Evolutionary conservation across 2,888 invertebrate genomes (phyloP).

Genomic region (Hirtodrosophila trivittata): DNA sequence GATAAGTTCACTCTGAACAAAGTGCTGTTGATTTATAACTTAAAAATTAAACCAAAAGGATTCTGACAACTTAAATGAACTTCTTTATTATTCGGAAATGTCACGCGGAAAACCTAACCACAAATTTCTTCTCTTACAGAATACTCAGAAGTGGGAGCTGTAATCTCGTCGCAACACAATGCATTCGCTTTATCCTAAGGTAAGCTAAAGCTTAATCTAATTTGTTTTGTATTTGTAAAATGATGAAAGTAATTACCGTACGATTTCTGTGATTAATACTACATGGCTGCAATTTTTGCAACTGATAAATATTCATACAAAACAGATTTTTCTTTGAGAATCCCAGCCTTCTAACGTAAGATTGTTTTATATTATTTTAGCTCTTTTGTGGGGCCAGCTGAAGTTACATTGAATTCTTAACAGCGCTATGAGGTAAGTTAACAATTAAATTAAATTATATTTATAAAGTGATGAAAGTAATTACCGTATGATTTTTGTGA

Average conservation of each 20-base stretch:
- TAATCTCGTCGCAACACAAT: too few relatives aligned
- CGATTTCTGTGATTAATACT: slow-evolving; percentile 59
- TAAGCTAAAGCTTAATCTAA: not conserved
- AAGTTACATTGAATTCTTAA: too few relatives aligned
- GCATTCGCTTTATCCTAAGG: not conserved
- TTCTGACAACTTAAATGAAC: slow-evolving; percentile 50
- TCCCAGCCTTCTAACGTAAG: too few relatives aligned
- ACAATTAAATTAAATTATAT: too few relatives aligned
- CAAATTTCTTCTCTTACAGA: slow-evolving; percentile 15
- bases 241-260: slow-evolving; percentile 73
- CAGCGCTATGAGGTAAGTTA: too few relatives aligned
- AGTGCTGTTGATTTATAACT: slow-evolving; percentile 67
- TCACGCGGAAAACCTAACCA: slow-evolving; percentile 31
- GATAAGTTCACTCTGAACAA: slow-evolving; percentile 71
- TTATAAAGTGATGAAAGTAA: slow-evolving; percentile 56
- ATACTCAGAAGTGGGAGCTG: too few relatives aligned
- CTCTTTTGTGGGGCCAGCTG: too few relatives aligned
- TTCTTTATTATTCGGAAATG: not conserved
- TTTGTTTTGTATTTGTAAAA: not conserved
- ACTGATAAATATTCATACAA: too few relatives aligned
- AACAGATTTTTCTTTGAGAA: too few relatives aligned
- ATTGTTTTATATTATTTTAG: too few relatives aligned
- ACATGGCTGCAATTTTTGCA: slow-evolving; percentile 68
- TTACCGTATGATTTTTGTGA: slow-evolving; percentile 68
- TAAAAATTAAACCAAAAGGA: slow-evolving; percentile 76